Conservation (phyloP, 2,113 vertebrate species). For the Copsychus sechellarum region DNA sequence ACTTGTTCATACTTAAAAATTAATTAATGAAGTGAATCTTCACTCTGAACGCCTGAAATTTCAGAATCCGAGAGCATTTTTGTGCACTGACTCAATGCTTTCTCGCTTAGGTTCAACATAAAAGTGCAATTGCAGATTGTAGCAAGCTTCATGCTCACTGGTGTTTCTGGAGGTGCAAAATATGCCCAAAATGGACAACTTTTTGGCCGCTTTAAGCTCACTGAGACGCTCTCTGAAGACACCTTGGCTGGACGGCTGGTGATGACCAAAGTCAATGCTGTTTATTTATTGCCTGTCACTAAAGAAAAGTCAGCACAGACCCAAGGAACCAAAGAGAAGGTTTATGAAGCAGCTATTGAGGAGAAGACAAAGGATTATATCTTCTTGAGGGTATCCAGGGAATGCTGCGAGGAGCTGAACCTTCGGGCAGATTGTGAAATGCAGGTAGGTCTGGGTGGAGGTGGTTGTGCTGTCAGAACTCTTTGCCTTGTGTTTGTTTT, state of each 20-base stretch:
- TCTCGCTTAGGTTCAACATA: constrained; percentile 92
- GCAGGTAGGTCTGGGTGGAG: constrained; percentile 78
- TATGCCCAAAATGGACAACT: constrained; percentile 97
- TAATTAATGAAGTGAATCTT: not conserved
- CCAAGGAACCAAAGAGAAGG: constrained; percentile 95
- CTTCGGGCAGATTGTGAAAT: constrained; percentile 90
- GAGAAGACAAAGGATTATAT: constrained; percentile 99
- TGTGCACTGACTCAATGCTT: constrained; percentile 31
- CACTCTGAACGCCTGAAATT: not conserved
- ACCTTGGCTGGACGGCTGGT: constrained; percentile 95
- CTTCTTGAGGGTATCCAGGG: constrained; percentile 95
- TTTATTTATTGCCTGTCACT: constrained; percentile 90
- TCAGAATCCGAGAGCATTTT: not conserved
- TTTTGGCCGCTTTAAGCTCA: constrained; percentile 97
- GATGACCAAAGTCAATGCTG: constrained; percentile 99
- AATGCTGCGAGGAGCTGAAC: constrained; percentile 92
- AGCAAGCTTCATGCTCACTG: constrained; percentile 97
- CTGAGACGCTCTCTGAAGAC: constrained; percentile 97
- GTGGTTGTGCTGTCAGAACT: not conserved
- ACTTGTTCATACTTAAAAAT: not conserved
- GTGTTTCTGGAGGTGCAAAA: constrained; percentile 96
- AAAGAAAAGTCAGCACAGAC: constrained; percentile 84
- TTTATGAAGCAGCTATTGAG: constrained; percentile 96
- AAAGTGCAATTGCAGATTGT: constrained; percentile 98
- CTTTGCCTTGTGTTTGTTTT: not conserved